A percentile compares a stretch with the other conserved stretches of the same genome.
Evolutionary conservation across 2,888 invertebrate genomes (phyloP).

Genomic region (Chironomus tentans): DNA sequence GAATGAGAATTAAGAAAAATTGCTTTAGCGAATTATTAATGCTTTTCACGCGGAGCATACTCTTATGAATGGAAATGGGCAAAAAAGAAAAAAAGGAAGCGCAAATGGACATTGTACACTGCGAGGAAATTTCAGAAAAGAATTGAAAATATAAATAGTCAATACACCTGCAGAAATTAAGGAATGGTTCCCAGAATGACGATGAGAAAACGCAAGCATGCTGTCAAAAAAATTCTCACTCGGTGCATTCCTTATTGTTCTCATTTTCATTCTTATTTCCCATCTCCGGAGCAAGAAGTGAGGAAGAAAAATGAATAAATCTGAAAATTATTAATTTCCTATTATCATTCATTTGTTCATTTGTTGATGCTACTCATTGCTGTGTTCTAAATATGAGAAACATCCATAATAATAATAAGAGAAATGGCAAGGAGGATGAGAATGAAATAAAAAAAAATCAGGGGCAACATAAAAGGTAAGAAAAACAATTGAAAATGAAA

Average conservation of each 20-base stretch:
- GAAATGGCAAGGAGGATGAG: not conserved
- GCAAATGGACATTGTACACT: too few species aligned
- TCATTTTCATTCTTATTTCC: too few species aligned
- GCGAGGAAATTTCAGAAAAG: too few species aligned
- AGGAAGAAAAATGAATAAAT: not conserved
- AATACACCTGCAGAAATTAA: too few species aligned
- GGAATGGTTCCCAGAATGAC: too few species aligned
- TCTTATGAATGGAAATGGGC: too few species aligned
- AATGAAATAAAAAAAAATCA: not conserved
- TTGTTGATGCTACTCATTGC: not conserved
- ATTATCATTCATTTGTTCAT: constrained; percentile 22
- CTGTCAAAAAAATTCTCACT: not conserved
- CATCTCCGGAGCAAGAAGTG: not conserved
- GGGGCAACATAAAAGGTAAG: not conserved
- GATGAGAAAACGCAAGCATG: not conserved
- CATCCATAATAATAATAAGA: not conserved
- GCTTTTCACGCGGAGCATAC: not conserved
- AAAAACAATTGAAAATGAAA: not conserved
- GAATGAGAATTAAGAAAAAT: not conserved
- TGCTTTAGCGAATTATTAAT: not conserved
- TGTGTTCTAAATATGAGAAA: not conserved
- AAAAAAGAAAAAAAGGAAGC: too few species aligned
- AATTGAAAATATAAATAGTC: too few species aligned
- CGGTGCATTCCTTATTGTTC: not conserved
- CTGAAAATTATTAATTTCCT: constrained; percentile 24